Base-by-base conservation (phyloP, 2,797 vertebrate species). In the Podarcis siculus region DNA sequence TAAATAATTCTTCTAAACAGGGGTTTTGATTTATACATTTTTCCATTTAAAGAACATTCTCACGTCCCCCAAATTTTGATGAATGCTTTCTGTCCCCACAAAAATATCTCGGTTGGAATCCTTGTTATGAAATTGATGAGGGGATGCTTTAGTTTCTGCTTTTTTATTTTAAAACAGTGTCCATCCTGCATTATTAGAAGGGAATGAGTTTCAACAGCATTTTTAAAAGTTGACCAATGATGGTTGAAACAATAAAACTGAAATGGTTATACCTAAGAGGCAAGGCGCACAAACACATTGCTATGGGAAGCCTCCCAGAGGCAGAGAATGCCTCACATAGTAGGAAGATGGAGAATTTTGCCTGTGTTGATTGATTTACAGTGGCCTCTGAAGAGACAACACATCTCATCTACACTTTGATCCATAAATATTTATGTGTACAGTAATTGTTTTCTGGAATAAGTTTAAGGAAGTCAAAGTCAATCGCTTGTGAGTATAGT, bases 361-460 rank as follows among this genome's bases (percentile, higher is more conserved):
- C 86, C 94, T 91, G 7, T 66, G 2, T 73, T 0, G 0, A 80
- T 83, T 93, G 61, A 81, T 67, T 45, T 67, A 88, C 93, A 92
- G 92, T 90, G 90, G 89, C 94, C 93, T 94, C 92, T 64, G 37
- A 95, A 92, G 84, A 94, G 93, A 93, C 94, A 91, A 93, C 90
- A 88, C 95, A 94, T 95, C 95, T 95, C 95, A 94, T 89, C 81
- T 87, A 79, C 93, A 90, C 88, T 85, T 86, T 93, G 92, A 37
- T 75, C 93, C 90, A 92, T 93, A 93, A 95, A 93, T 95, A 95
- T 95, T 95, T 95, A 95, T 95, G 90, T 96, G 94, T 96, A 95
- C 92, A 96, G 94, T 95, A 90, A 7, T 55, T 93, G 94, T 95
- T 92, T 94, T 92, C 86, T 90, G 86, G 94, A 92, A 87, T 87